Evolutionary conservation across 2,888 invertebrate genomes (phyloP), one percentile per base, ranked within the genome.

Genomic region (Leptopilina drosophilae): DNA sequence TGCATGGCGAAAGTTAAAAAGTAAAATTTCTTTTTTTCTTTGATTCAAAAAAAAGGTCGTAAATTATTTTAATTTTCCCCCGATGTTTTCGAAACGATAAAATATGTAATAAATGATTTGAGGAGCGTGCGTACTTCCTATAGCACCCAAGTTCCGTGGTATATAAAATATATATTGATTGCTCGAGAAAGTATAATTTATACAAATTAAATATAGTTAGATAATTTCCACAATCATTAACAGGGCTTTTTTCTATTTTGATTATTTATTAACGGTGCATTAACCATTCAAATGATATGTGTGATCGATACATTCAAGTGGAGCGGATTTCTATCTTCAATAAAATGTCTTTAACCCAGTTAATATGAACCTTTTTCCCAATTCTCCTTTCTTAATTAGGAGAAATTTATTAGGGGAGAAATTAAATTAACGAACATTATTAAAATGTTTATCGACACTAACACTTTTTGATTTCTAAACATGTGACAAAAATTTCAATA

Each of bases 251-350:
- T 20, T 20, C 20, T 33, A 33, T 3, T 33, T 33, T 33, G 33
- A 33, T 33, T 33, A 33, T 33, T 64, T 64, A 40, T 12, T 33
- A 64, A 11, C 26, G 20, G 33, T 11, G 64, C 20, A 64, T 26
- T 33, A 12, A 26, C 62, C 20, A 64, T 64, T 26, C 20, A 33
- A 33, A 40, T 64, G 64, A 33, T 64, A 64, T 64, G 49, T 20
- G 49, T 20, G 2, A 69, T 53, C n/a, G 33, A 73, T 73, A 11
- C 33, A 56, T 73, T 40, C 33, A 56, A 33, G 73, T 15, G 53
- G 73, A 56, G 33, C 73, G 73, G 53, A 53, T 73, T 73, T 73
- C 56, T 42, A 26, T 33, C 56, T n/a, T 7, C 42, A 56, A 56
- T 73, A 73, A 73, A 40, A 26, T 56, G 26, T 15, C 9, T 73